Evolutionary conservation across 1,140 invertebrate genomes (phyloP).

Genomic region (Archivesica marissinica): DNA sequence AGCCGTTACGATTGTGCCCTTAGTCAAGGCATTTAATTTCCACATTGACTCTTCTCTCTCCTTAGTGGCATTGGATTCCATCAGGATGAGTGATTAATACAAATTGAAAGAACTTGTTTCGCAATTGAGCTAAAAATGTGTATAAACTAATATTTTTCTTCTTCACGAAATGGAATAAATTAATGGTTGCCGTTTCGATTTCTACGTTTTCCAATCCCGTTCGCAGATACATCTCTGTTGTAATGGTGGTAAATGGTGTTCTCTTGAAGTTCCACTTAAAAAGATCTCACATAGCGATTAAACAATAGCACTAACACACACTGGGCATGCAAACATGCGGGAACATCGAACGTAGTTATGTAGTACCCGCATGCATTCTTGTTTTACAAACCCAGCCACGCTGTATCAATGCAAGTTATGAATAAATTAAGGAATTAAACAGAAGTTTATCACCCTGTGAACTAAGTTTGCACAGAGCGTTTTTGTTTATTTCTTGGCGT

Average conservation of each 20-base stretch:
- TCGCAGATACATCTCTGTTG: background rate
- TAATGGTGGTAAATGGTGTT: background rate
- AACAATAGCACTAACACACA: conserved; percentile 43
- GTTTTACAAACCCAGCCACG: background rate
- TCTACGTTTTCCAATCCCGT: background rate
- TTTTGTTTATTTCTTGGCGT: too few relatives aligned
- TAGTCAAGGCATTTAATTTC: too few relatives aligned
- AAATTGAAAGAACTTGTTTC: background rate
- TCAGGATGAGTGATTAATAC: too few relatives aligned
- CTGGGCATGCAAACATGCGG: background rate
- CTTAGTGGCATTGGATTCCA: too few relatives aligned
- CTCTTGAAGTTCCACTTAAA: conserved; percentile 8
- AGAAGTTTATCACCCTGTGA: too few relatives aligned
- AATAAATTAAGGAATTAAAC: too few relatives aligned
- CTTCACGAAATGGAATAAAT: background rate
- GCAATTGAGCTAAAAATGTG: background rate
- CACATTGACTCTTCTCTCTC: too few relatives aligned
- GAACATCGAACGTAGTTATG: background rate
- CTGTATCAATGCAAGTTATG: background rate
- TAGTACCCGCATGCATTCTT: conserved; percentile 37
- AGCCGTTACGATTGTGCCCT: too few relatives aligned
- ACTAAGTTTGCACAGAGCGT: too few relatives aligned
- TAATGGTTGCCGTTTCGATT: background rate
- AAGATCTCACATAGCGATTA: conserved; percentile 15
- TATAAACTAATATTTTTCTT: background rate